These are phyloP conservation scores for Eulemur coronatus DNA, from an alignment of 2,797 vertebrate genomes.

Conservation along the genomic window DNA sequence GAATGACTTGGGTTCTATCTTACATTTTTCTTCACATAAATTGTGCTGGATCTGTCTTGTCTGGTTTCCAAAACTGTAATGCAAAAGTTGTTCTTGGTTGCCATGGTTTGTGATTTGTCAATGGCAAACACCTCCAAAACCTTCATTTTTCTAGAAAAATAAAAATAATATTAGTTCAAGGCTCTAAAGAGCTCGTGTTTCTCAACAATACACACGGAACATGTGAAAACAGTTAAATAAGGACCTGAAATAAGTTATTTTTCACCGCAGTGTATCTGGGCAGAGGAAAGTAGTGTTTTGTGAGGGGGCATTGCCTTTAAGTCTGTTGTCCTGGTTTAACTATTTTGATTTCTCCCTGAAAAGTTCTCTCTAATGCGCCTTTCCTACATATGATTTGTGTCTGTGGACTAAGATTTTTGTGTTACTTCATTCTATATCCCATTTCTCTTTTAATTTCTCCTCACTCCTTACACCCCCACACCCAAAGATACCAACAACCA, in stretches of 20 bases:
- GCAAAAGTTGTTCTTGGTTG: not conserved
- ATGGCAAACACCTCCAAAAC: not conserved
- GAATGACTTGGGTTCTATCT: not conserved
- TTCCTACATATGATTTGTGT: conserved; percentile 1
- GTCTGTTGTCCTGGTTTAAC: conserved; percentile 23
- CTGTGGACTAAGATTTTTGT: conserved; percentile 40
- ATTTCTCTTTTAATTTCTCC: conserved; percentile 51
- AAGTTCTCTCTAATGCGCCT: not conserved
- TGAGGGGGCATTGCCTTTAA: conserved; percentile 33
- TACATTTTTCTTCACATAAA: not conserved
- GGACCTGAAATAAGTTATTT: conserved; percentile 57
- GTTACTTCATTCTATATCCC: conserved; percentile 44
- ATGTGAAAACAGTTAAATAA: conserved; percentile 35
- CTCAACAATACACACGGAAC: not conserved
- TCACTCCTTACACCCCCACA: fast-evolving
- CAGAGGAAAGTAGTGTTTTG: not conserved
- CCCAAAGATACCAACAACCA: not conserved
- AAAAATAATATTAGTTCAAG: not conserved
- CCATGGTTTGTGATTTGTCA: not conserved
- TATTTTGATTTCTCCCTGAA: conserved; percentile 12
- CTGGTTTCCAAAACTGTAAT: not conserved
- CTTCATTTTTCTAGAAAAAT: conserved; percentile 35
- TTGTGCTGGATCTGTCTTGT: not conserved
- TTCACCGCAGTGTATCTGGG: conserved; percentile 28
- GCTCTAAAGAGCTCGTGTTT: conserved; percentile 34